Evolutionary conservation across 1,140 invertebrate species (phyloP).

Genomic region (Drosophila guanche): DNA sequence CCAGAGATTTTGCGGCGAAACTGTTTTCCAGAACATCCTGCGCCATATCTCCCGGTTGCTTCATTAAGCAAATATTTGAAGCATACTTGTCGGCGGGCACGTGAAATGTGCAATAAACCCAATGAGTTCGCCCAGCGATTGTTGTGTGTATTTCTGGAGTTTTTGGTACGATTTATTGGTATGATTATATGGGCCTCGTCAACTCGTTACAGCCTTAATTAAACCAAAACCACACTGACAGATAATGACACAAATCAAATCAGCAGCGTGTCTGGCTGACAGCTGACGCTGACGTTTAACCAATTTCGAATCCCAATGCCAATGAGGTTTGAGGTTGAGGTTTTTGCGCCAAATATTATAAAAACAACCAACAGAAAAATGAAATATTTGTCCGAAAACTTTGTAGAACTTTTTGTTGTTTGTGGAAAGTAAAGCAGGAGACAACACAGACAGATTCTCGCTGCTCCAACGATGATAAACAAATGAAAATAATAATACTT

Average conservation of each 20-base stretch:
- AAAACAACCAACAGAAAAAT: neutral
- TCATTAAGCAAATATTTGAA: slow-evolving; percentile 71
- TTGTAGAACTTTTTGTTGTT: slow-evolving; percentile 6
- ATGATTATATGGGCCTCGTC: slow-evolving; percentile 53
- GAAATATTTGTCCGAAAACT: slow-evolving; percentile 41
- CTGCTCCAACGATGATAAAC: neutral
- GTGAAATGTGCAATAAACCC: slow-evolving; percentile 25
- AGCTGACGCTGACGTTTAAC: slow-evolving; percentile 27
- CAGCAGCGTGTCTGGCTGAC: slow-evolving; percentile 44
- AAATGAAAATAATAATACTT: neutral
- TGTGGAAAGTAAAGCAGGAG: slow-evolving; percentile 1
- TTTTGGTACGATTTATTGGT: slow-evolving; percentile 33
- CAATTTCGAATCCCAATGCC: neutral
- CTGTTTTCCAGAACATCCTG: slow-evolving; percentile 15
- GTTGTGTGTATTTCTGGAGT: slow-evolving; percentile 16
- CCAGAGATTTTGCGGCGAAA: neutral
- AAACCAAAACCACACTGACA: slow-evolving; percentile 62
- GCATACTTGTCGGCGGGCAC: slow-evolving; percentile 32
- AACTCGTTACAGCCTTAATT: slow-evolving; percentile 64
- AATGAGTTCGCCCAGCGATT: neutral
- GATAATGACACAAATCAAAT: slow-evolving; percentile 32
- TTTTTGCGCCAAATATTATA: slow-evolving; percentile 41
- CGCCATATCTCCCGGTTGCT: neutral
- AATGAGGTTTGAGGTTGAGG: neutral
- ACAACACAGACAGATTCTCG: neutral